phyloP scores from a whole-genome alignment of 2,113 vertebrate genomes.

The Martes martes region DNA sequence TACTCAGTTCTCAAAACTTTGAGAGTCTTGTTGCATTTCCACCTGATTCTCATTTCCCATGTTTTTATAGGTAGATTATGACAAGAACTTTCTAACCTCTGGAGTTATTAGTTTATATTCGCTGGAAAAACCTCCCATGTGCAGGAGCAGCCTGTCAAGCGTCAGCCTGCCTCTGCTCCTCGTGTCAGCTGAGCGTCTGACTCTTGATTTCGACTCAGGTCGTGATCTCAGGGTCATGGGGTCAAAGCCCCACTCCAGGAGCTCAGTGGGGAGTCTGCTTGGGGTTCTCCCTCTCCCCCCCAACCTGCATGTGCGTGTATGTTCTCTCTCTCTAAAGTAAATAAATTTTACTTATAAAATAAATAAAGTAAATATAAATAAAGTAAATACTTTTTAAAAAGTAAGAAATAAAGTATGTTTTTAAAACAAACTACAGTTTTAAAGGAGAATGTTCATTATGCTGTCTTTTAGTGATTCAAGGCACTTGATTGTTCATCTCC shows the following conservation, averaged over 20 bases:
- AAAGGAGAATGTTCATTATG: neutral
- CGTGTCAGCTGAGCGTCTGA: neutral
- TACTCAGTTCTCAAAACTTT: neutral
- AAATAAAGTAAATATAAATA: too few species aligned
- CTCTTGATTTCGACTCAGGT: neutral
- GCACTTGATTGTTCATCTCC: neutral
- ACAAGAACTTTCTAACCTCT: neutral
- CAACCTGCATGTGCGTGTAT: rapidly evolving
- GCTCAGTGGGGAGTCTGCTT: neutral
- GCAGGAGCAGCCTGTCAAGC: neutral
- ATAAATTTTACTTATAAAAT: neutral
- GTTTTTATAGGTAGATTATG: neutral
- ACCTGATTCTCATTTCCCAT: neutral
- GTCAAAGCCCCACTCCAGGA: neutral
- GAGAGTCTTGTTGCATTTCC: neutral
- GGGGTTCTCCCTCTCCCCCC: neutral
- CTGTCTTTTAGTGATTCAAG: neutral
- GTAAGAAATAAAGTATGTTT: neutral
- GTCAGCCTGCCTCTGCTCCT: neutral
- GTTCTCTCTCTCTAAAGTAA: neutral
- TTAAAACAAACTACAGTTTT: neutral
- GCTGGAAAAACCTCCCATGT: neutral
- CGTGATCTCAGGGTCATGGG: neutral
- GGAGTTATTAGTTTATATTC: neutral
- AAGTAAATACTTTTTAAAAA: neutral